Evolutionary conservation across 1,140 invertebrate species (phyloP), one percentile per base, ranked within the genome.

Genomic region (Drosophila auraria): DNA sequence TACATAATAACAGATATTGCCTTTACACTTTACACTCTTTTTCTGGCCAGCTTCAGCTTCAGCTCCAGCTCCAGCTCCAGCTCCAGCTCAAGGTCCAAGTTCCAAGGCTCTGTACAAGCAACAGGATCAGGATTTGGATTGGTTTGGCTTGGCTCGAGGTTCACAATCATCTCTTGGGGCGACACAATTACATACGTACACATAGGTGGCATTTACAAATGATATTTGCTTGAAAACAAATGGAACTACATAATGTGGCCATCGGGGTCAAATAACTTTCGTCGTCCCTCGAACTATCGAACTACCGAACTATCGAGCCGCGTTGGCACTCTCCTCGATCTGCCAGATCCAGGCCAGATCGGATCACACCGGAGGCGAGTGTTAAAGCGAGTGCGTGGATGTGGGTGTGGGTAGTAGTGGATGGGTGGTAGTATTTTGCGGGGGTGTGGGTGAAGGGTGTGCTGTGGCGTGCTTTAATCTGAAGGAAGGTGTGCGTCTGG

Each of bases 1-100:
- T 76, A 76, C 72, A 76, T 58, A 65, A 75, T 65, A 76, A 76
- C 54, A 76, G 53, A 66, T 76, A 76, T 76, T 65, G 72, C 53
- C 73, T 66, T 76, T 58, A 75, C 72, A 76, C 58, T 63, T 66
- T 53, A 73, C 71, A 74, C 30, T 44, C 23, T 30, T 27, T 27
- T 33, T 9, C 33, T 27, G 27, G 42, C 44, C 14, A 17, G 27
- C 49, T 70, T 20, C 12, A 33, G 20, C 30, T n/a, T 7, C 61
- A 40, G 25, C 62, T 63, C 15, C 36, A 33, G 36, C 23, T 50
- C 11, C 30, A 30, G 27, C 49, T 69, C 25, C 8, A 30, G 27
- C 5, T 30, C 8, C 33, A 11, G 25, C 7, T 15, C 17, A 20
- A 36, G 9, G 3, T 36, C 33, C 33, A 36, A 25, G 20, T 49